A percentile compares a stretch with the other conserved stretches of the same genome.
phyloP scores from a whole-genome alignment of 2,888 invertebrate genomes.

The Danaus chrysippus region DNA sequence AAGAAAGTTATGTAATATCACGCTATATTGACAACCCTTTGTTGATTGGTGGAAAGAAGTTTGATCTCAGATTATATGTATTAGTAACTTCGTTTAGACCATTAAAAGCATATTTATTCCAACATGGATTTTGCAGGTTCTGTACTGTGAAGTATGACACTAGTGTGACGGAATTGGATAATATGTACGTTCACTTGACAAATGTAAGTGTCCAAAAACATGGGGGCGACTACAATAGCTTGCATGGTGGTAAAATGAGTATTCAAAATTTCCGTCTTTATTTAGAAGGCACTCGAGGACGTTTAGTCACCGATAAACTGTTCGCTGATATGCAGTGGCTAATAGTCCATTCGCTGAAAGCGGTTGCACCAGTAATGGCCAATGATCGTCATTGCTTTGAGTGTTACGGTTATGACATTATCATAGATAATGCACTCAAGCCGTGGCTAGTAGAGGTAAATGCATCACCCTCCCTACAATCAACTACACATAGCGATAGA shows the following conservation, averaged over 20 bases:
- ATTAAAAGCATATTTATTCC: slow-evolving; percentile 95
- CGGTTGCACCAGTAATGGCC: slow-evolving; percentile 95
- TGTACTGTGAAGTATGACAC: slow-evolving; percentile 97
- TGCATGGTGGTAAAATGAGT: slow-evolving; percentile 97
- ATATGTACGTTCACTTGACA: slow-evolving; percentile 95
- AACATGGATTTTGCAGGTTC: slow-evolving; percentile 96
- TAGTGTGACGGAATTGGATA: slow-evolving; percentile 92
- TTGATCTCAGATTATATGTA: slow-evolving; percentile 94
- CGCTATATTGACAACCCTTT: slow-evolving; percentile 97
- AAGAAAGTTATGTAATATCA: slow-evolving; percentile 97
- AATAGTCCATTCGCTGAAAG: slow-evolving; percentile 95
- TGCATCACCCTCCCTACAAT: slow-evolving; percentile 95
- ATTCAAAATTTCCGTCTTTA: slow-evolving; percentile 94
- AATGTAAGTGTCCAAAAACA: slow-evolving; percentile 99
- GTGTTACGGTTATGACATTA: slow-evolving; percentile 98
- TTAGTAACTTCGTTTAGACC: slow-evolving; percentile 96
- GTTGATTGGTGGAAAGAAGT: slow-evolving; percentile 97
- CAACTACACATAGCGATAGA: slow-evolving; percentile 96
- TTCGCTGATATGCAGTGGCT: slow-evolving; percentile 94
- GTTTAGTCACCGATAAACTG: slow-evolving; percentile 92
- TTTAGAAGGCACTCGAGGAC: slow-evolving; percentile 94
- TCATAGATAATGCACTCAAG: slow-evolving; percentile 95
- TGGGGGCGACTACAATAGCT: slow-evolving; percentile 95
- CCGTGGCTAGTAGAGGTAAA: slow-evolving; percentile 97
- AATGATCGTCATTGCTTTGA: slow-evolving; percentile 96